Conservation (phyloP, 2,797 vertebrate species). For the Oreochromis mossambicus region DNA sequence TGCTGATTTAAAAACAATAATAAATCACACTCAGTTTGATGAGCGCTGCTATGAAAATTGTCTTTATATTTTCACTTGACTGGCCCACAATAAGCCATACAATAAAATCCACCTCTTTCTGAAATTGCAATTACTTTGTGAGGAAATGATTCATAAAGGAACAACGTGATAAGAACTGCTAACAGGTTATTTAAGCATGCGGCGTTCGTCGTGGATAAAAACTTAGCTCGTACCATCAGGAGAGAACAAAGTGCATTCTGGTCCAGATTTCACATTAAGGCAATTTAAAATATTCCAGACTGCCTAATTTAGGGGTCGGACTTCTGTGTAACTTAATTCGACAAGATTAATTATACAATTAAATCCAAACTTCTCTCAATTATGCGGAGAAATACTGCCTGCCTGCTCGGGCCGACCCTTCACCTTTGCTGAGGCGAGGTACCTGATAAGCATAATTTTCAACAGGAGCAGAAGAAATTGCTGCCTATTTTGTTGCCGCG, state of each 20-base stretch:
- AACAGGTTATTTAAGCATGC: constrained; percentile 72
- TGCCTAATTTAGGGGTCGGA: constrained; percentile 87
- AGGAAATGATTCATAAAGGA: constrained; percentile 75
- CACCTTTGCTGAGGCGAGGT: constrained; percentile 84
- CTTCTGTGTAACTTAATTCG: constrained; percentile 94
- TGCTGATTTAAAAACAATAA: not conserved
- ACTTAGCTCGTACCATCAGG: constrained; percentile 63
- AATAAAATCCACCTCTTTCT: constrained; percentile 54
- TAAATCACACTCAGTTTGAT: not conserved
- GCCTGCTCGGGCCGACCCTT: constrained; percentile 81
- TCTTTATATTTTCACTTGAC: constrained; percentile 35
- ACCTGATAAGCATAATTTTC: constrained; percentile 90
- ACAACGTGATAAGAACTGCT: constrained; percentile 75
- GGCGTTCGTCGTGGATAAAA: constrained; percentile 61
- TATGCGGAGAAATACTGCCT: constrained; percentile 88
- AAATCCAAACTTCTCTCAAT: constrained; percentile 96
- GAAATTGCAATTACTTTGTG: constrained; percentile 69
- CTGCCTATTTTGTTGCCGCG: constrained; percentile 74
- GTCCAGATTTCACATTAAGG: constrained; percentile 77
- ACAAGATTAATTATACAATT: constrained; percentile 99
- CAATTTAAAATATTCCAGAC: constrained; percentile 91
- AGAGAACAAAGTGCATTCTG: constrained; percentile 76
- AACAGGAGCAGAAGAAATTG: constrained; percentile 82
- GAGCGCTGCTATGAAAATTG: constrained; percentile 4
- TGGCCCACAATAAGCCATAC: constrained; percentile 34